A percentile compares a stretch with the other conserved stretches of the same genome.
phyloP scores from a whole-genome alignment of 2,113 vertebrate species.

The Clarias batrachus region DNA sequence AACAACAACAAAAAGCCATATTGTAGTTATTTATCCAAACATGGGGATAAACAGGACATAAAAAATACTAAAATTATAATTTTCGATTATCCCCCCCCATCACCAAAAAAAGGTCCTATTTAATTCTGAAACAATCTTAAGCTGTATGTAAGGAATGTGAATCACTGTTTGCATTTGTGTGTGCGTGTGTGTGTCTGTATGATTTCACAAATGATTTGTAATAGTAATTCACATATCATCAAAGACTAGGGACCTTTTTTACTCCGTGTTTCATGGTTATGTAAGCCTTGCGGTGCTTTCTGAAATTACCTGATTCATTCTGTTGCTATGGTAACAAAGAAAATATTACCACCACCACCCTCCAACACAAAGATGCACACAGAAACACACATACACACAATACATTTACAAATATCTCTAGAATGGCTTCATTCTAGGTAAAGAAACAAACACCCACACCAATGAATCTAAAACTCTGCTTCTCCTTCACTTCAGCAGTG shows the following conservation, averaged over 20 bases:
- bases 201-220: conserved; percentile 20
- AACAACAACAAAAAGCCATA: too few species aligned
- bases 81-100: not conserved
- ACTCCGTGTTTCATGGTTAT: conserved; percentile 25
- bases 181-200: conserved; percentile 14
- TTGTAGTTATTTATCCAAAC: not conserved
- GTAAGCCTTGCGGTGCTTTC: conserved; percentile 26
- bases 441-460: conserved; percentile 31
- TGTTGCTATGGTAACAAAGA: conserved; percentile 38
- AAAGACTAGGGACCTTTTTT: conserved; percentile 1
- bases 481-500: conserved; percentile 10
- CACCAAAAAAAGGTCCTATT: not conserved
- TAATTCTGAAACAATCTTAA: not conserved
- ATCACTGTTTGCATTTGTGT: not conserved
- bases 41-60: not conserved
- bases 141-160: not conserved
- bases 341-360: not conserved
- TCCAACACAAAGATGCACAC: not conserved
- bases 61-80: not conserved
- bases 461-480: conserved; percentile 20
- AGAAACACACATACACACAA: not conserved
- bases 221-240: conserved; percentile 14
- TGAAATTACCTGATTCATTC: conserved; percentile 30
- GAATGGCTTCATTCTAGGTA: conserved; percentile 6
- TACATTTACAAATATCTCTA: conserved; percentile 33